Conservation (phyloP, 2,797 vertebrate species). For the Streptopelia turtur region DNA sequence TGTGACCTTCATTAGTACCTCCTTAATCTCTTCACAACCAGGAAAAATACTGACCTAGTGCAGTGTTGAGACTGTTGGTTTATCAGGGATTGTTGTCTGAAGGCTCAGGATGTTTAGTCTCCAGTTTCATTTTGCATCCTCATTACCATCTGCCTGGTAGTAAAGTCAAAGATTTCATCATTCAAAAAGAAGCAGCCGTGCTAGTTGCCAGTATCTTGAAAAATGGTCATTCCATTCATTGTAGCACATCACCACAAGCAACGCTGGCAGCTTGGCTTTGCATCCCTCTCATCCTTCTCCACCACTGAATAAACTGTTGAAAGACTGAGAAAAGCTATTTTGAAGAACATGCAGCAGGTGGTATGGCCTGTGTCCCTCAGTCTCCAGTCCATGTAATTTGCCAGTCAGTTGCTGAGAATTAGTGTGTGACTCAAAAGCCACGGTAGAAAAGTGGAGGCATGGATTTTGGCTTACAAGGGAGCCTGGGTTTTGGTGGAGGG, state of each 20-base stretch:
- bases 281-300: conserved; percentile 43
- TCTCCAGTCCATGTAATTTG: conserved; percentile 31
- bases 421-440: conserved; percentile 1
- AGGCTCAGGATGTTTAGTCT: not conserved
- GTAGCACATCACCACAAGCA: conserved; percentile 44
- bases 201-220: not conserved
- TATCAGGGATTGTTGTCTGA: not conserved
- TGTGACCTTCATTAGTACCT: not conserved
- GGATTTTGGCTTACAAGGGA: conserved; percentile 13
- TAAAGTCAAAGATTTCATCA: conserved; percentile 30
- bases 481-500: not conserved
- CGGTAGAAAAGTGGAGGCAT: not conserved
- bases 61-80: not conserved
- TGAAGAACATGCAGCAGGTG: conserved; percentile 65
- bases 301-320: conserved; percentile 43
- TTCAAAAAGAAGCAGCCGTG: not conserved
- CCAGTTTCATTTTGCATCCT: not conserved
- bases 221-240: conserved; percentile 15
- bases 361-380: not conserved
- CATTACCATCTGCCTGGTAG: not conserved
- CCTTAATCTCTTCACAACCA: not conserved
- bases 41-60: not conserved
- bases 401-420: conserved; percentile 44
- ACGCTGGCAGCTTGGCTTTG: not conserved
- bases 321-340: conserved; percentile 38